A percentile compares a stretch with the other conserved stretches of the same genome.
Conservation (phyloP, 92 coral and sea anemone genomes). For the Chrysogorgia sp. region DNA sequence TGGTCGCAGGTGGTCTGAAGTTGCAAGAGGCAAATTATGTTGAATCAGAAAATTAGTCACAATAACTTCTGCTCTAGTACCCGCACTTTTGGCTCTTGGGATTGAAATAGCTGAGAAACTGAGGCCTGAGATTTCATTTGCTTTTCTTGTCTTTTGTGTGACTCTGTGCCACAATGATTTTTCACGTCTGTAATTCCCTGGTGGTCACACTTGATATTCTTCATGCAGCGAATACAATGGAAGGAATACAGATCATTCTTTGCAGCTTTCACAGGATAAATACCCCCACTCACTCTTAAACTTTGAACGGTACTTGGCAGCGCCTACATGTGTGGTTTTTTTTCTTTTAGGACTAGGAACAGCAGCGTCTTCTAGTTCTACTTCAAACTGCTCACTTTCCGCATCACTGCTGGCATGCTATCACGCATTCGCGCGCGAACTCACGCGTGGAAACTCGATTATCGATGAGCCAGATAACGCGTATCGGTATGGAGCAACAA, state of each 20-base stretch:
- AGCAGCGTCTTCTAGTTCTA: conserved; percentile 42
- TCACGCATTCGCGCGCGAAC: not conserved
- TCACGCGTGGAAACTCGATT: not conserved
- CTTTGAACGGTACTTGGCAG: conserved; percentile 34
- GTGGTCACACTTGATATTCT: conserved; percentile 40
- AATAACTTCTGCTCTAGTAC: not conserved
- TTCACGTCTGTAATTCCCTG: conserved; percentile 51
- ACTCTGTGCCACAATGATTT: conserved; percentile 46
- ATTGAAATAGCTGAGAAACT: not conserved
- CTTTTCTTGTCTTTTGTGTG: conserved; percentile 17
- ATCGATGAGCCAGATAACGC: no score
- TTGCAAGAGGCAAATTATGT: conserved; percentile 20
- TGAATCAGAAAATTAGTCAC: not conserved
- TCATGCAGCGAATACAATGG: conserved; percentile 47
- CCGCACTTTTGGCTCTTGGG: not conserved
- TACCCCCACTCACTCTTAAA: conserved; percentile 36
- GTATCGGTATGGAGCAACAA: no score
- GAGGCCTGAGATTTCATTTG: conserved; percentile 1
- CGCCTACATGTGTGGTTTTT: conserved; percentile 1
- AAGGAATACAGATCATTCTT: conserved; percentile 33
- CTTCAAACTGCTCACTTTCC: conserved; percentile 28
- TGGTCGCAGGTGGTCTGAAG: conserved; percentile 44
- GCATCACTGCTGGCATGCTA: conserved; percentile 31
- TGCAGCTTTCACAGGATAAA: conserved; percentile 31
- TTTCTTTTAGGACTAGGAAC: conserved; percentile 48